phyloP scores from a whole-genome alignment of 2,113 vertebrate species.

The Columbina picui region DNA sequence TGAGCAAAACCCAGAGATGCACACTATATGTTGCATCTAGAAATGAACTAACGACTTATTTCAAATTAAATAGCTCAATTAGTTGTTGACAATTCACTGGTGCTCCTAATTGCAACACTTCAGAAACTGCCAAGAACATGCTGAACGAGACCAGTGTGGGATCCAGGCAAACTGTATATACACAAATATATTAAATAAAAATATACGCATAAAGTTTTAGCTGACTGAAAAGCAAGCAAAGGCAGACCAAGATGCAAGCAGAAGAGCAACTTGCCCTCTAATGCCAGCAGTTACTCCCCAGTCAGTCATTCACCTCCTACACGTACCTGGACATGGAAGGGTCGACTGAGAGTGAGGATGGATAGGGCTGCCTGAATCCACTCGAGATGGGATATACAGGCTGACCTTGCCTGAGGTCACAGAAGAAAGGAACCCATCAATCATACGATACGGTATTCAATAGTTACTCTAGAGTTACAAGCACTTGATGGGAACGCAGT shows the following conservation, averaged over 20 bases:
- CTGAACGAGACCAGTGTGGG: constrained; percentile 67
- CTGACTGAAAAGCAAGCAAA: constrained; percentile 77
- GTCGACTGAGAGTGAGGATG: constrained; percentile 84
- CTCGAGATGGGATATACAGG: constrained; percentile 85
- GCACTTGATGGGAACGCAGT: constrained; percentile 50
- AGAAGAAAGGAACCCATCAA: constrained; percentile 85
- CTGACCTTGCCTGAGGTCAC: constrained; percentile 87
- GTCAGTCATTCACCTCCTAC: constrained; percentile 69
- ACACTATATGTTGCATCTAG: neutral
- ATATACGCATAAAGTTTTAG: constrained; percentile 53
- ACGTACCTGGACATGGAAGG: constrained; percentile 86
- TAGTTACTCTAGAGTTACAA: constrained; percentile 57
- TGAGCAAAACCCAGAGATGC: constrained; percentile 39
- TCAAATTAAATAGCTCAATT: constrained; percentile 40
- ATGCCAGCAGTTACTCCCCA: constrained; percentile 65
- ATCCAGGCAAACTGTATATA: constrained; percentile 75
- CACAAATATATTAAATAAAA: constrained; percentile 63
- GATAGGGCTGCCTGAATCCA: constrained; percentile 85
- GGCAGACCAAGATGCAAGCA: constrained; percentile 71
- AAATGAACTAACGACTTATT: constrained; percentile 38
- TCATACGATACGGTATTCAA: constrained; percentile 60
- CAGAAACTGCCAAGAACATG: constrained; percentile 35
- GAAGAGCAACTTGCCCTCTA: constrained; percentile 64
- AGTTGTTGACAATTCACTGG: neutral
- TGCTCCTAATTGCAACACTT: constrained; percentile 26